Conservation (phyloP, 2,797 vertebrate species). For the Malurus leucopterus region DNA sequence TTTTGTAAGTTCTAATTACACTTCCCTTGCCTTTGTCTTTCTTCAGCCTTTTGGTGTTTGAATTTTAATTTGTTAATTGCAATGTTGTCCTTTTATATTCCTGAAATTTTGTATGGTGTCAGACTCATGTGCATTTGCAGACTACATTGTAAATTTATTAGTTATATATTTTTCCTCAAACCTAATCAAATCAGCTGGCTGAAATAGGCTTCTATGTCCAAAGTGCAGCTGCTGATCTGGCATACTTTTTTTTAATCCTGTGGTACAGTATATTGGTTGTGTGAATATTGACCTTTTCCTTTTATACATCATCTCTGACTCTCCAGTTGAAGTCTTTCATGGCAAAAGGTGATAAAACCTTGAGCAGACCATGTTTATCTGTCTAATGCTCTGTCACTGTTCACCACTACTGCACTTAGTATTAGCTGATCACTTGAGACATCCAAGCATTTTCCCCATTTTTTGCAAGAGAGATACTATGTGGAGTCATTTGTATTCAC, state of each 20-base stretch:
- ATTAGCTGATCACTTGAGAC: slow-evolving; percentile 2
- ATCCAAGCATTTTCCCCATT: background rate
- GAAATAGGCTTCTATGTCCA: background rate
- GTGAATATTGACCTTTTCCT: background rate
- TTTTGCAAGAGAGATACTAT: background rate
- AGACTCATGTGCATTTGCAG: background rate
- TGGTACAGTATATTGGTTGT: background rate
- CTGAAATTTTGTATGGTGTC: background rate
- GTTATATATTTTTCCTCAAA: background rate
- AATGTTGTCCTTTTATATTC: background rate
- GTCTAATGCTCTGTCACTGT: background rate
- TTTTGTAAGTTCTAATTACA: background rate
- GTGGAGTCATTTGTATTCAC: slow-evolving; percentile 70
- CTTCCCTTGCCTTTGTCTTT: background rate
- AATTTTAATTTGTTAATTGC: background rate
- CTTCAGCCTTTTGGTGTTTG: background rate
- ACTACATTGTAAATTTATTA: background rate
- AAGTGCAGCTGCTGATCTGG: background rate
- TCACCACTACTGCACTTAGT: background rate
- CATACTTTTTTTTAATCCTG: background rate
- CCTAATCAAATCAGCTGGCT: background rate
- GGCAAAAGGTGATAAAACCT: background rate
- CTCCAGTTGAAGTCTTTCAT: background rate
- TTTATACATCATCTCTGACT: background rate
- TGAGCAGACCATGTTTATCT: background rate